Evolutionary conservation across 2,888 invertebrate genomes (phyloP), one percentile per base, ranked within the genome.

Genomic region (Lochmaea capreae): DNA sequence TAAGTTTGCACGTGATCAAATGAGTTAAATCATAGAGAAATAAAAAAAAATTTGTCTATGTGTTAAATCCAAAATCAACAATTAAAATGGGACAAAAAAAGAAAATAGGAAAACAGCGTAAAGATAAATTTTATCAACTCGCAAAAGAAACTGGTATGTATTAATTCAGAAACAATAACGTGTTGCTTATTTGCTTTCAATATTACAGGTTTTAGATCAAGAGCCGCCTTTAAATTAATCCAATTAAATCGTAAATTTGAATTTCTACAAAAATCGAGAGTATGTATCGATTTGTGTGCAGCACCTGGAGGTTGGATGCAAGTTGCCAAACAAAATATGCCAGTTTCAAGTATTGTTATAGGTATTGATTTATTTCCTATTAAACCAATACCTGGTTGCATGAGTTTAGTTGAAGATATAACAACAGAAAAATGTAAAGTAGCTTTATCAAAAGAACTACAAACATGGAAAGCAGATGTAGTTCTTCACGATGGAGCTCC

Each of bases 221-320:
- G 99, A 89, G 97, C 99, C 82, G 97, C 99, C n/a, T 99, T 99
- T 88, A 99, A 99, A 86, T 91, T 99, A 81, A 96, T 99, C 77
- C 99, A 99, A 86, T 87, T 99, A 67, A 99, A 99, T 88, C 91
- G 98, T 77, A 98, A 98, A 86, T 99, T 96, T 88, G 96, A 97
- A 69, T 99, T 99, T 87, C 89, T 99, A 8, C 97, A 99, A 90
- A 95, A 94, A 84, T 96, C 98, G 0, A 91, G 96, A 89, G 98
- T 99, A 90, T 95, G 97, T 81, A 92, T 99, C 83, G 99, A 99
- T 90, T 89, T 99, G 76, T 99, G 99, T 88, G 99, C 99, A 14
- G 99, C 99, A 1, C 99, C 99, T 0, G 99, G 99, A 84, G 98
- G 98, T 81, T 99, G 99, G 99, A 96, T 99, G 94, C 99, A 97